Base-by-base conservation (phyloP, 2,888 invertebrate species). In the Synanthedon formicaeformis region DNA sequence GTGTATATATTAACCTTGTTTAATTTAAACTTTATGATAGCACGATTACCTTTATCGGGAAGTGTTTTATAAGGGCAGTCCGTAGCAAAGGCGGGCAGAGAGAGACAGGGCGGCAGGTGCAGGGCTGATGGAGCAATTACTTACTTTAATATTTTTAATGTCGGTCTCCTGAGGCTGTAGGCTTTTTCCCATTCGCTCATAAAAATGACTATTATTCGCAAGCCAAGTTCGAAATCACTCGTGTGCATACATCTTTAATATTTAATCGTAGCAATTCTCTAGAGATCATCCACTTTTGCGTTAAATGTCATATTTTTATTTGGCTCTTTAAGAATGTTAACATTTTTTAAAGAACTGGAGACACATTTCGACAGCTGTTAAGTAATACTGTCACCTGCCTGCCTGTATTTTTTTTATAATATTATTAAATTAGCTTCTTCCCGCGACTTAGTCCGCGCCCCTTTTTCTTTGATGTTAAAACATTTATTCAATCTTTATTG, bases 121-220 rank as follows among this genome's bases (percentile, higher is more conserved):
- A 69, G 66, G 62, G 69, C 68, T 76, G 76, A 84, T 82, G 75
- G 73, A 77, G 73, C 79, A 81, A 83, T 85, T 78, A 82, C 81
- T 79, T 80, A 80, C 78, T 81, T 79, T 80, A 78, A 81, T 79
- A 81, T 80, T 78, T 81, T 81, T 78, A 81, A 80, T 78, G 71
- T 73, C 69, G 59, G 66, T 70, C 75, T 68, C 69, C 62, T 60
- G 62, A 64, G 65, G 63, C 65, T 66, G 59, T 65, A 64, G 61
- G 62, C 66, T 64, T 66, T 66, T 73, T 71, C 72, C 69, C 65
- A 65, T 69, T 65, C 64, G 66, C 68, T 65, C 2, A 73, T 66
- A 67, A 70, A 71, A 34, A 69, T 66, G 64, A 62, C 59, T 65
- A 60, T 69, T 69, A 71, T 75, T 68, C 40, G n/a, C 23, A 18